Evolutionary conservation across 2,888 invertebrate species (phyloP).

Genomic region (Melieria crassipennis): DNA sequence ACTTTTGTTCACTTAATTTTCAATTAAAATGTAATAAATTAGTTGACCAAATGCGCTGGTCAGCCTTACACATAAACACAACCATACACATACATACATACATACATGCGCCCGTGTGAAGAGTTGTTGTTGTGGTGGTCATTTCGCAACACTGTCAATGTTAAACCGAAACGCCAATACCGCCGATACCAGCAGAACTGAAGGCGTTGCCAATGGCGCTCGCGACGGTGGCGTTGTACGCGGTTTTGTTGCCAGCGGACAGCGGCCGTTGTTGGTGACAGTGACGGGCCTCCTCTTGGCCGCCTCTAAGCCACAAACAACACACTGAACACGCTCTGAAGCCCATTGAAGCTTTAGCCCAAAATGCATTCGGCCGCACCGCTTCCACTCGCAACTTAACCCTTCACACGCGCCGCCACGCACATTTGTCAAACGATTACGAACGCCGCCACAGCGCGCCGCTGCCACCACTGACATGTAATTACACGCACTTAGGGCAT

Average conservation of each 20-base stretch:
- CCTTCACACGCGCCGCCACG: background rate
- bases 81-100: background rate
- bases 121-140: background rate
- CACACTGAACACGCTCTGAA: background rate
- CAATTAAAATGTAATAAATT: constrained; percentile 49
- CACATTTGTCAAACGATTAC: constrained; percentile 46
- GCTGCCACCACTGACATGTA: constrained; percentile 49
- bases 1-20: constrained; percentile 44
- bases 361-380: background rate
- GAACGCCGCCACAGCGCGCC: constrained; percentile 40
- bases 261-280: too few relatives aligned
- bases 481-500: constrained; percentile 53
- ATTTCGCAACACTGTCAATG: constrained; percentile 11
- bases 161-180: constrained; percentile 9
- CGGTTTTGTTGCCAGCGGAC: too few relatives aligned
- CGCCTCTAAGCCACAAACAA: background rate
- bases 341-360: background rate
- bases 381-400: background rate
- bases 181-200: background rate
- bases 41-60: constrained; percentile 37
- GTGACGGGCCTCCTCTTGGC: background rate
- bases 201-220: too few relatives aligned
- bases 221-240: too few relatives aligned
- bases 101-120: background rate
- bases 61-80: background rate